A percentile compares a stretch with the other conserved stretches of the same genome.
Evolutionary conservation across 1,140 invertebrate species (phyloP).

Genomic region (Archivesica marissinica): DNA sequence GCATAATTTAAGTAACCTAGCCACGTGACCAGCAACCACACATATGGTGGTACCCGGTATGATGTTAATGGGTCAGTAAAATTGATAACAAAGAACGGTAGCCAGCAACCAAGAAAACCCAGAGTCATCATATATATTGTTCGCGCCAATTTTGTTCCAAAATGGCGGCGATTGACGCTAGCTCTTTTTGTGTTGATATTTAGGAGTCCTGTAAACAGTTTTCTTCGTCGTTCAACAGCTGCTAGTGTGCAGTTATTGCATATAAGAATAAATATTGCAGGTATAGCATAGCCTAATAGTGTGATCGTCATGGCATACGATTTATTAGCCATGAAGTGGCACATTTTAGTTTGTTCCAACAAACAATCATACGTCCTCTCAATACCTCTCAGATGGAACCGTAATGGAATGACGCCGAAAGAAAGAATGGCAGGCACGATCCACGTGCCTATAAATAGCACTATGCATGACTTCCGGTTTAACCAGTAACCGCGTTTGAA

Average conservation of each 20-base stretch:
- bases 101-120: conserved; percentile 3
- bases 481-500: conserved; percentile 3
- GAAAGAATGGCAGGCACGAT: conserved; percentile 1
- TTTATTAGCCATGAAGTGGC: not conserved
- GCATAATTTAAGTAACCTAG: conserved; percentile 18
- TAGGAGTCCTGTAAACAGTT: conserved; percentile 16
- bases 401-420: conserved; percentile 13
- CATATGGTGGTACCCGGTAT: conserved; percentile 49
- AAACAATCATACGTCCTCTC: not conserved
- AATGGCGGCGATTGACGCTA: conserved; percentile 30
- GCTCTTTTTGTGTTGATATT: conserved; percentile 36
- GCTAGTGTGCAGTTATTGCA: conserved; percentile 19
- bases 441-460: conserved; percentile 1
- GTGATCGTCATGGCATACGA: conserved; percentile 7
- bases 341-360: not conserved
- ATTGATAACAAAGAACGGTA: conserved; percentile 23
- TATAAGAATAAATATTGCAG: conserved; percentile 9
- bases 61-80: conserved; percentile 12
- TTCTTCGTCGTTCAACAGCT: conserved; percentile 3
- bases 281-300: not conserved
- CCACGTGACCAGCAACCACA: conserved; percentile 40
- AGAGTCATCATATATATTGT: conserved; percentile 5
- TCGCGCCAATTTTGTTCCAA: conserved; percentile 49
- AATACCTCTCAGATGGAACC: conserved; percentile 18
- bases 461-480: not conserved